Evolutionary conservation across 2,888 invertebrate species (phyloP).

Genomic region (Aelia acuminata): DNA sequence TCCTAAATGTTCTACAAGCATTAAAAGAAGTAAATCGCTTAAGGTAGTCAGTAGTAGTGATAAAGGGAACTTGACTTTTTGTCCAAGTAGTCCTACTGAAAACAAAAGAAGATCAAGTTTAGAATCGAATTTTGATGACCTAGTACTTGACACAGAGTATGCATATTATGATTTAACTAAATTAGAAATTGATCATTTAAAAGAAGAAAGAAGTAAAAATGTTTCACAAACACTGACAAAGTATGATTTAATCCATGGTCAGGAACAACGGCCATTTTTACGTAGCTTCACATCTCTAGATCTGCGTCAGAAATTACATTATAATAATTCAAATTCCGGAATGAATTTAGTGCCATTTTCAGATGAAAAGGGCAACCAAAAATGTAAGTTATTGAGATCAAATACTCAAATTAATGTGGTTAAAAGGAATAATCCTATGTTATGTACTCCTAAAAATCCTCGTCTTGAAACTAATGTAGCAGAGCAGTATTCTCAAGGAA

Average conservation of each 20-base stretch:
- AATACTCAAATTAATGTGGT: conserved; percentile 63
- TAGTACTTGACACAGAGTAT: conserved; percentile 54
- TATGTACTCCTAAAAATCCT: neutral
- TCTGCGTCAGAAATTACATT: conserved; percentile 62
- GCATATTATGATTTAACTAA: conserved; percentile 59
- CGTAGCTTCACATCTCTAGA: conserved; percentile 65
- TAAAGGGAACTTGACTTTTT: conserved; percentile 66
- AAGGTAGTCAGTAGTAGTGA: conserved; percentile 68
- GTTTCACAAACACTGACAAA: conserved; percentile 67
- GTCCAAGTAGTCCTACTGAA: conserved; percentile 61
- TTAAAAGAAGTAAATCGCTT: conserved; percentile 70
- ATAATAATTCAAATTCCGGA: conserved; percentile 32
- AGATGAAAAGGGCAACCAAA: conserved; percentile 50
- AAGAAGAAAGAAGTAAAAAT: conserved; percentile 68
- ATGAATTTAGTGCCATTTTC: conserved; percentile 30
- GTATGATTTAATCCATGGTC: conserved; percentile 58
- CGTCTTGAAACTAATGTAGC: conserved; percentile 41
- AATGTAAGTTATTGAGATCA: conserved; percentile 61
- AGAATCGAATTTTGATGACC: conserved; percentile 65
- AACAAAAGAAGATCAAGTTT: conserved; percentile 63
- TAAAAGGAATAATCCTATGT: conserved; percentile 50
- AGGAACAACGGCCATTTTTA: conserved; percentile 62
- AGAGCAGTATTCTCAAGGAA: conserved; percentile 40
- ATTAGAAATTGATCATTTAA: conserved; percentile 59
- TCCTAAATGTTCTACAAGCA: conserved; percentile 67